Conservation (phyloP, 92 coral and sea anemone genomes). For the Heteractis magnifica region DNA sequence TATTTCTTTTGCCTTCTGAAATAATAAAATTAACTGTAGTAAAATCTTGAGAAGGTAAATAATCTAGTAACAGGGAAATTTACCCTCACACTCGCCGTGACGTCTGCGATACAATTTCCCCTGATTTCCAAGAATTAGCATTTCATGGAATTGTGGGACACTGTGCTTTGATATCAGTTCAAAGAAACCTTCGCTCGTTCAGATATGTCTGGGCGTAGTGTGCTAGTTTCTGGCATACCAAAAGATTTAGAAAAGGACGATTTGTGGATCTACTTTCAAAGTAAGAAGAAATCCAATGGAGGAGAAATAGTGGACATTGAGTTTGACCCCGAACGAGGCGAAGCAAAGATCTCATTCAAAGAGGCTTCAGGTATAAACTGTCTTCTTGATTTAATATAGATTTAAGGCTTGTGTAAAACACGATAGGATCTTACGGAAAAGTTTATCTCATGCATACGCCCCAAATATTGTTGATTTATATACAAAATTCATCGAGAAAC, state of each 20-base stretch:
- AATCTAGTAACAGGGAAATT: background rate
- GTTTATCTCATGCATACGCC: no score
- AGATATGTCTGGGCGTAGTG: constrained; percentile 19
- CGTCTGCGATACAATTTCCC: background rate
- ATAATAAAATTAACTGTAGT: no score
- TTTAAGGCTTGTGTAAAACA: background rate
- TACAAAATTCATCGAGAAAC: no score
- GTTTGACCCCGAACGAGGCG: background rate
- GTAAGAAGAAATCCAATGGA: constrained; percentile 31
- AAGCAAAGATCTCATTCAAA: constrained; percentile 4
- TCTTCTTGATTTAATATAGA: background rate
- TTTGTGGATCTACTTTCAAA: constrained; percentile 34
- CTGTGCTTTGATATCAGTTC: background rate
- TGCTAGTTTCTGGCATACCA: constrained; percentile 10
- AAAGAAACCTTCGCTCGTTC: background rate
- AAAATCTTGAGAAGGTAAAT: no score
- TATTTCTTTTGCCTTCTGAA: no score
- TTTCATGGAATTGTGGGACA: background rate
- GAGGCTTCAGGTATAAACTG: constrained; percentile 10
- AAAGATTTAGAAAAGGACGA: background rate
- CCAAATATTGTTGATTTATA: no score
- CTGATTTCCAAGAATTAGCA: background rate
- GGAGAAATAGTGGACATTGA: constrained; percentile 29
- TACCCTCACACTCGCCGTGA: background rate
- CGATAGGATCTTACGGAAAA: background rate